Evolutionary conservation across 2,113 vertebrate species (phyloP), one percentile per base, ranked within the genome.

Genomic region (Hippocampus comes): DNA sequence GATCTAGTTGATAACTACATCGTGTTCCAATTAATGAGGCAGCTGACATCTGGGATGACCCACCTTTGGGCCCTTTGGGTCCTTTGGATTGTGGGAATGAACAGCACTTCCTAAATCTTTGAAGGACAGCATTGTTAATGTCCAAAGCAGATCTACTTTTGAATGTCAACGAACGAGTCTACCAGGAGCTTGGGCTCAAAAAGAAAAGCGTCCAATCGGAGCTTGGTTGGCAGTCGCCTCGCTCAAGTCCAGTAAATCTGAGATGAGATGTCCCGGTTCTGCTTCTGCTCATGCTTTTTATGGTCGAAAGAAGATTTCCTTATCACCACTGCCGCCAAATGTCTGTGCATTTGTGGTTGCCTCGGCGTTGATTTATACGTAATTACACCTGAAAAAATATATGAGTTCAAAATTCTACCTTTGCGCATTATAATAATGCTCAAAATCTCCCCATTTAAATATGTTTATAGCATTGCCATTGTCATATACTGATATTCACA

Each of bases 261-360:
- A 53, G 46, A 68, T 5, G 2, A 21, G 34, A 41, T n/a, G 12
- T 10, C 43, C 43, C 43, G n/a, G 43, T 66, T 25, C 64, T 48
- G 64, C 21, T 65, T 65, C 63, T 66, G 64, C 64, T 66, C 64
- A 66, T 25, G 9, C n/a, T 48, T 46, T 66, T 66, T 66, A 27
- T 66, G 43, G 64, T 9, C 17, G 14, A 25, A 48, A 9, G 63
- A 61, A 65, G 64, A 27, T 66, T 66, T 66, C 42, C 64, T 66
- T 27, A 27, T 46, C 59, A 8, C 30, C 17, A 9, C 21, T 27
- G 38, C n/a, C 48, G 64, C 64, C 64, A 49, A 48, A 48, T 8
- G 43, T 66, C 43, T 49, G n/a, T 23, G 48, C 12, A 38, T 38
- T 38, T 38, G 43, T 12, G 14, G 12, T 66, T 48, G 64, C 5